Percentiles rank a stretch among this genome's conserved stretches.
phyloP scores from a whole-genome alignment of 1,140 invertebrate genomes.

The Drusus annulatus region DNA sequence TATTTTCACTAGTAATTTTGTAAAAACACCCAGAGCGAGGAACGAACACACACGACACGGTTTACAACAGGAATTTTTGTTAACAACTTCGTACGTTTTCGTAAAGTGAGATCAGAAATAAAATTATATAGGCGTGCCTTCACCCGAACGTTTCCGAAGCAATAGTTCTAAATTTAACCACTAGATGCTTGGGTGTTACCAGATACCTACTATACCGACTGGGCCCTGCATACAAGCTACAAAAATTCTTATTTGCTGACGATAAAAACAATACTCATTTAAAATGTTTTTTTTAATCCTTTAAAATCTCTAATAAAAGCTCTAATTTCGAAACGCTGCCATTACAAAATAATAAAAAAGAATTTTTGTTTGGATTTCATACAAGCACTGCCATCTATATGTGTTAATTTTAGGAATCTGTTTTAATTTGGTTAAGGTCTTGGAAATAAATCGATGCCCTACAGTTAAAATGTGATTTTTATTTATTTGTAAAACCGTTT shows the following conservation, averaged over 20 bases:
- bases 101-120: constrained; percentile 49
- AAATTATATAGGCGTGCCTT: constrained; percentile 50
- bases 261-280: no score
- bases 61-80: constrained; percentile 45
- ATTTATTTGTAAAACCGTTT: no score
- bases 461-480: no score
- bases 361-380: neutral
- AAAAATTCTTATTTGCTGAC: no score
- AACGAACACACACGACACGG: constrained; percentile 41
- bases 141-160: constrained; percentile 46
- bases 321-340: no score
- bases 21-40: constrained; percentile 48
- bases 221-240: no score
- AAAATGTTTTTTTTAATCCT: no score
- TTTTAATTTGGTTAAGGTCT: neutral
- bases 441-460: no score
- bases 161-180: constrained; percentile 1
- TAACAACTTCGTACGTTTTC: constrained; percentile 48
- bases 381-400: neutral
- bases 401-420: neutral
- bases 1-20: constrained; percentile 47
- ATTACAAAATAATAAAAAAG: no score
- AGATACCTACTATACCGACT: neutral
- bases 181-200: neutral
- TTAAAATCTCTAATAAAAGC: no score